These are phyloP conservation scores for Apamea monoglypha DNA, from an alignment of 2,888 invertebrate genomes.

Conservation along the genomic window DNA sequence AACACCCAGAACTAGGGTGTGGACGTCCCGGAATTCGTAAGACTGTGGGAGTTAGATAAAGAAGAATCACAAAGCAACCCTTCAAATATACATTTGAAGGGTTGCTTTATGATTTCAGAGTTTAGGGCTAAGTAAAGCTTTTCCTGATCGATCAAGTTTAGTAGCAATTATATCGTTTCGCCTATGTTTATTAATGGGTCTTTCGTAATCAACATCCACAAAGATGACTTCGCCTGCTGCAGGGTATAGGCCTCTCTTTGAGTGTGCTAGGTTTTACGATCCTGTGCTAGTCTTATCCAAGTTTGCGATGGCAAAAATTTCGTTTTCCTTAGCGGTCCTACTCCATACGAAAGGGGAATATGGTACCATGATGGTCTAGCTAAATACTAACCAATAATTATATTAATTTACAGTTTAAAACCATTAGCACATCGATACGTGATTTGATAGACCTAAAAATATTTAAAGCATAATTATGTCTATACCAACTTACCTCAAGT, in stretches of 20 bases:
- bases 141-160: not conserved
- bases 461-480: not conserved
- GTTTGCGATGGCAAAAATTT: not conserved
- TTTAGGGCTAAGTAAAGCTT: too few relatives aligned
- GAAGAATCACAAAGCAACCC: too few relatives aligned
- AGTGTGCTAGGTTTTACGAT: not conserved
- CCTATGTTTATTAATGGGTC: not conserved
- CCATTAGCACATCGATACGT: not conserved
- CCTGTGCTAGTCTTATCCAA: not conserved
- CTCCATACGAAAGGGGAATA: not conserved
- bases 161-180: not conserved
- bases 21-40: constrained; percentile 87
- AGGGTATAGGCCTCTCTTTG: not conserved
- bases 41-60: constrained; percentile 76
- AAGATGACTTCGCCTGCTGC: not conserved
- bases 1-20: constrained; percentile 81
- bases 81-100: too few relatives aligned
- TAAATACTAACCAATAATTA: not conserved
- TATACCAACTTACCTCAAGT: constrained; percentile 84
- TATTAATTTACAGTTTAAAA: not conserved
- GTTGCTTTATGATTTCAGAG: not conserved
- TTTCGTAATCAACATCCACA: not conserved
- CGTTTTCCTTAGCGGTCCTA: not conserved
- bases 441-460: not conserved
- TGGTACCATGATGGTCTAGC: too few relatives aligned